A percentile compares a stretch with the other conserved stretches of the same genome.
These are phyloP conservation scores for Coenonympha arcania DNA, from an alignment of 2,888 invertebrate species.

Conservation along the genomic window DNA sequence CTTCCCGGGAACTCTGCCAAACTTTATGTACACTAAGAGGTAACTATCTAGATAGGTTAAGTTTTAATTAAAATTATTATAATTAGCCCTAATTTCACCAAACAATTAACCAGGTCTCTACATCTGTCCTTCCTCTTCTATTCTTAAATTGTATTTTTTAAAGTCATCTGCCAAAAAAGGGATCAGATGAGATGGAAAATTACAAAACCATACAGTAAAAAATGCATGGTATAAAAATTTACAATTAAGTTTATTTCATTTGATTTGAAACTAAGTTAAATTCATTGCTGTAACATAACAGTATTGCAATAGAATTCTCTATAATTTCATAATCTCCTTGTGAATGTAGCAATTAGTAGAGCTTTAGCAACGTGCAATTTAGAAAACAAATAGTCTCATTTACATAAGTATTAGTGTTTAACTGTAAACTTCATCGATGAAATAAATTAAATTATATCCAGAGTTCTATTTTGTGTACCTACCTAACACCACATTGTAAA, in stretches of 20 bases:
- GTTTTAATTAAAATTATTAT: background rate
- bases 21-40: slow-evolving; percentile 13
- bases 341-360: background rate
- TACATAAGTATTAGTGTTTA: background rate
- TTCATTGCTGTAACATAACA: background rate
- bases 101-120: too few species aligned
- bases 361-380: background rate
- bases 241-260: too few species aligned
- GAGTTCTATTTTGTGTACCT: background rate
- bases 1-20: slow-evolving; percentile 24
- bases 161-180: too few species aligned
- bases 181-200: too few species aligned
- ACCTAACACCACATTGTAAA: too few species aligned
- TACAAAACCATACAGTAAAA: too few species aligned
- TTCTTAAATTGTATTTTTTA: too few species aligned
- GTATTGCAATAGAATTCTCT: background rate
- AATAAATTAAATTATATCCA: background rate
- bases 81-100: background rate
- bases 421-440: background rate
- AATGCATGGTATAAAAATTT: too few species aligned
- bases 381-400: background rate
- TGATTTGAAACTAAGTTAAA: too few species aligned
- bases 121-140: too few species aligned
- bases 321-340: background rate
- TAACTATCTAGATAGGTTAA: background rate